Percentiles rank a stretch among this genome's conserved stretches.
Conservation (phyloP, 1,140 invertebrate species). For the Episyrphus balteatus region DNA sequence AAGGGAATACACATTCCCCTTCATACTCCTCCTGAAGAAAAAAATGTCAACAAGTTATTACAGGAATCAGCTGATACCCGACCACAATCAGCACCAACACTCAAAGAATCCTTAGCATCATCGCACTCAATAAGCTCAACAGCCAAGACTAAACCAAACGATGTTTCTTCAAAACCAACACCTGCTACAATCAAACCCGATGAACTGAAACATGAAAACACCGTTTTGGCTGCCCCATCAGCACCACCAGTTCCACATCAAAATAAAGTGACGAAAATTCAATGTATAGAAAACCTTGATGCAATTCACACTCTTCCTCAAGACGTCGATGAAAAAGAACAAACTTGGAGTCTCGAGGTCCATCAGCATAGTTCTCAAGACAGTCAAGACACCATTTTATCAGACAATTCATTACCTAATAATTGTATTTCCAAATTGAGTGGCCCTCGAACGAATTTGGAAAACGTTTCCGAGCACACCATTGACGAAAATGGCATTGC, state of each 20-base stretch:
- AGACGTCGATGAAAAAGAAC: conserved; percentile 16
- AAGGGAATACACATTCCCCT: conserved; percentile 50
- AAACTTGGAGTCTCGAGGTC: conserved; percentile 28
- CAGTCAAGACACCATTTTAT: conserved; percentile 23
- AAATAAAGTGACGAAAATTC: conserved; percentile 7
- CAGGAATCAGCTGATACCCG: conserved; percentile 21
- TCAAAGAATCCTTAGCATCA: not conserved
- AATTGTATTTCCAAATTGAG: conserved; percentile 3
- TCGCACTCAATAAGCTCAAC: not conserved
- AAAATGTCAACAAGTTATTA: conserved; percentile 30
- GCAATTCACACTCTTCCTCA: conserved; percentile 28
- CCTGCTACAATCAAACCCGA: not conserved
- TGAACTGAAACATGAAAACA: not conserved
- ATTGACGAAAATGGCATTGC: conserved; percentile 13
- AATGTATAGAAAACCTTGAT: conserved; percentile 24
- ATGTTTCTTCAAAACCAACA: not conserved
- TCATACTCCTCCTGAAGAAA: conserved; percentile 53
- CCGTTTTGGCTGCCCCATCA: not conserved
- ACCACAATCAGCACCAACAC: conserved; percentile 9
- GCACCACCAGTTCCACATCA: conserved; percentile 4
- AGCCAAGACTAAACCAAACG: not conserved
- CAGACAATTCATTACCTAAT: conserved; percentile 1
- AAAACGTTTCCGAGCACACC: conserved; percentile 5
- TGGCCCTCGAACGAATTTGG: conserved; percentile 12
- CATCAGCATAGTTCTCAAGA: conserved; percentile 29